These are phyloP conservation scores for Drosophila yakuba DNA, from an alignment of 1,140 invertebrate species.

Conservation along the genomic window DNA sequence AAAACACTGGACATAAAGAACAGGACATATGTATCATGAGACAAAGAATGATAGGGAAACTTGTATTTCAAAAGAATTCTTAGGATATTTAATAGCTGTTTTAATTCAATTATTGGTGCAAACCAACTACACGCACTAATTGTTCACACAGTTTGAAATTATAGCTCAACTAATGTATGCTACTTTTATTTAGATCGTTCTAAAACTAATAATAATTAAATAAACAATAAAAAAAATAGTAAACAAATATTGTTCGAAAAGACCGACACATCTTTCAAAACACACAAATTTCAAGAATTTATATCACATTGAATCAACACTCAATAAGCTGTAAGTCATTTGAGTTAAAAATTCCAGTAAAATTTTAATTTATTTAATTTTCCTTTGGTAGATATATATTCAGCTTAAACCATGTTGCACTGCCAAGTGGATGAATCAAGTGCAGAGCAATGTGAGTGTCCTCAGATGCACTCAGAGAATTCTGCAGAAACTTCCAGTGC, in stretches of 20 bases:
- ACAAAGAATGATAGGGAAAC: too few relatives aligned
- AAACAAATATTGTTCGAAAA: too few relatives aligned
- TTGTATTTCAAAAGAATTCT: too few relatives aligned
- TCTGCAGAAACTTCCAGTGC: not conserved
- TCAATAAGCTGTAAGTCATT: conserved; percentile 31
- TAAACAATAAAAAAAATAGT: too few relatives aligned
- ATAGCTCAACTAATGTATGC: too few relatives aligned
- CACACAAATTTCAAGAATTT: not conserved
- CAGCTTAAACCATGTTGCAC: conserved; percentile 34
- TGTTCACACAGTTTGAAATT: too few relatives aligned
- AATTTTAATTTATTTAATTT: conserved; percentile 6
- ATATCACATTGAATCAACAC: conserved; percentile 17
- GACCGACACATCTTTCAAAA: not conserved
- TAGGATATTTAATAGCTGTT: too few relatives aligned
- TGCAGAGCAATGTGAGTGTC: not conserved
- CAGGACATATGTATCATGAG: not conserved
- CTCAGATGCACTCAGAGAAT: not conserved
- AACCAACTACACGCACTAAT: too few relatives aligned
- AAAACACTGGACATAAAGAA: not conserved
- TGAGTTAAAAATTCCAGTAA: conserved; percentile 27
- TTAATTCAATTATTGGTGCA: too few relatives aligned
- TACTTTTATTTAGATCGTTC: too few relatives aligned
- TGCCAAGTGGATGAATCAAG: not conserved
- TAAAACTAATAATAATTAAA: too few relatives aligned
- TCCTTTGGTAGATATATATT: not conserved